These are phyloP conservation scores for Melitaea athalia DNA, from an alignment of 2,888 invertebrate genomes.

Conservation along the genomic window DNA sequence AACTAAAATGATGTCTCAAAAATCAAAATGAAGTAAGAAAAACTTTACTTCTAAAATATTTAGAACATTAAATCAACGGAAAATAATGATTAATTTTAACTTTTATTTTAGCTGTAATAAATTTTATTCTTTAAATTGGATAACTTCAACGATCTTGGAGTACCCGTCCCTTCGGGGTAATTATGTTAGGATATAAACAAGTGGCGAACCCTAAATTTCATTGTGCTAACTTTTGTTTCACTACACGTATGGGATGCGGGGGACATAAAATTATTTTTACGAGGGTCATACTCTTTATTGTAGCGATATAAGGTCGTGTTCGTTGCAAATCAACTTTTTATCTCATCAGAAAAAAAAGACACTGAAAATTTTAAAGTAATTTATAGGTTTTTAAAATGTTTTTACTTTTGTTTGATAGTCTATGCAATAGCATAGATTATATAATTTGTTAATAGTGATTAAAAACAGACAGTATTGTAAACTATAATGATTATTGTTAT, in stretches of 20 bases:
- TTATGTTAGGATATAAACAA: constrained; percentile 26
- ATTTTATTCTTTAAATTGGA: neutral
- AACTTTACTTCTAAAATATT: neutral
- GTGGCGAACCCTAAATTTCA: constrained; percentile 30
- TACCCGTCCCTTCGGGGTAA: constrained; percentile 10
- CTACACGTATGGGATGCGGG: constrained; percentile 38
- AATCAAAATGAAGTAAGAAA: too few species aligned
- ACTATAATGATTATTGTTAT: too few species aligned
- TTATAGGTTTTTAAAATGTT: neutral
- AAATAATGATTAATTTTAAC: neutral
- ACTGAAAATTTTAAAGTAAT: constrained; percentile 3
- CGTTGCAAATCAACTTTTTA: constrained; percentile 53
- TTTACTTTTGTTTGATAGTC: too few species aligned
- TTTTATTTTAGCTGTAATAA: neutral
- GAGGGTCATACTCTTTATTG: constrained; percentile 49
- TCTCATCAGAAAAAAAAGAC: neutral
- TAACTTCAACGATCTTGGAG: constrained; percentile 5
- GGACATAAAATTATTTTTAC: constrained; percentile 49
- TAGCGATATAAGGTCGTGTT: constrained; percentile 50
- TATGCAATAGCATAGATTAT: too few species aligned
- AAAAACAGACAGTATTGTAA: too few species aligned
- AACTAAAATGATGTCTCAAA: too few species aligned
- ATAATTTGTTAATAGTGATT: too few species aligned
- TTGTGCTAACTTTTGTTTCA: constrained; percentile 42
- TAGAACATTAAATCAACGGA: neutral